Conservation (phyloP, 2,888 invertebrate genomes). For the Nasonia oneida region DNA sequence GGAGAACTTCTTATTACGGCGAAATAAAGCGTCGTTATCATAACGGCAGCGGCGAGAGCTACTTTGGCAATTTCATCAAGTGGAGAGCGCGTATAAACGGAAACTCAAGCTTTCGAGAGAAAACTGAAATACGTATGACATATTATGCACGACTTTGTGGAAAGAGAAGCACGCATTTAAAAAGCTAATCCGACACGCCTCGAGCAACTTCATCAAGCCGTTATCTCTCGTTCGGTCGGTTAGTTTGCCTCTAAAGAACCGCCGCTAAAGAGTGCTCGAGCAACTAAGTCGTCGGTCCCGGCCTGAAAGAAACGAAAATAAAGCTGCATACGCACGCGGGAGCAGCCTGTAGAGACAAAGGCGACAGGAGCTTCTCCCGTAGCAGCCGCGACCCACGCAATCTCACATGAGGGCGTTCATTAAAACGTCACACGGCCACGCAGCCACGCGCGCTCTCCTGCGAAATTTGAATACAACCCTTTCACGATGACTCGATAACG, state of each 20-base stretch:
- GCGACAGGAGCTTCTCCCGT: conserved; percentile 17
- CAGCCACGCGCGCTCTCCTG: not conserved
- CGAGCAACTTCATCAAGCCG: not conserved
- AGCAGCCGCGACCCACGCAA: conserved; percentile 49
- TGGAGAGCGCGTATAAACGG: not conserved
- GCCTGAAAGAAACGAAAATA: conserved; percentile 9
- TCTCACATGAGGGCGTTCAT: conserved; percentile 58
- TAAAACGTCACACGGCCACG: conserved; percentile 52
- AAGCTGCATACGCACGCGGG: not conserved
- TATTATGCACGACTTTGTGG: no score
- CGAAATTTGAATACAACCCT: conserved; percentile 62
- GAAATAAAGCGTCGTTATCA: conserved; percentile 59
- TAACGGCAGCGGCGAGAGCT: conserved; percentile 27
- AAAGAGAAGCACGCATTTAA: not conserved
- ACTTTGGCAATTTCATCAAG: conserved; percentile 6
- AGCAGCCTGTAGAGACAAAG: conserved; percentile 31
- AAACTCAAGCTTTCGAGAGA: not conserved
- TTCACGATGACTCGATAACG: conserved; percentile 61
- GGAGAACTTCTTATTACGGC: conserved; percentile 52
- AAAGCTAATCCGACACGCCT: not conserved
- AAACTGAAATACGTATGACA: not conserved
- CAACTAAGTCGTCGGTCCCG: conserved; percentile 1
- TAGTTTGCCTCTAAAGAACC: not conserved
- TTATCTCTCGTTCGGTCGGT: conserved; percentile 1
- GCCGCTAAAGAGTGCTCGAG: not conserved